These are phyloP conservation scores for Sinhomidia bicolor DNA, from an alignment of 2,888 invertebrate species.

Conservation along the genomic window DNA sequence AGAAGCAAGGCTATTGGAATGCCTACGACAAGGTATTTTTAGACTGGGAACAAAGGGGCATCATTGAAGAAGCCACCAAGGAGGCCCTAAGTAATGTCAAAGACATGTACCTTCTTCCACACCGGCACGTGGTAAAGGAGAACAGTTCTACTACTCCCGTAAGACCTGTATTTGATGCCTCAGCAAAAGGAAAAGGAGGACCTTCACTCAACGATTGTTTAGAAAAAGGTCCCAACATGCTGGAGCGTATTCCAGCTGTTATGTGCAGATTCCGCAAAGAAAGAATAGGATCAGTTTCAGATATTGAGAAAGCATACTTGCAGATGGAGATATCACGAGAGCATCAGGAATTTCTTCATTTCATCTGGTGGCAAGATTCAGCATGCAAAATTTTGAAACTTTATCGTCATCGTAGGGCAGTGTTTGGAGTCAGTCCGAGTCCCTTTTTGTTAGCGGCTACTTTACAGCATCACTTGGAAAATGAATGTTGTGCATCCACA, in stretches of 20 bases:
- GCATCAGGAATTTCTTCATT: constrained; percentile 80
- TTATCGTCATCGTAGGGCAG: constrained; percentile 13
- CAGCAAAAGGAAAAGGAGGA: constrained; percentile 57
- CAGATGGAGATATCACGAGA: constrained; percentile 78
- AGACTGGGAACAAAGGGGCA: neutral
- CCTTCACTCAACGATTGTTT: constrained; percentile 76
- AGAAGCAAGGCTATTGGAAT: neutral
- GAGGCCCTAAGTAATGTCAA: neutral
- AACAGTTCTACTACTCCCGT: constrained; percentile 67
- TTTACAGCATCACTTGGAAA: neutral
- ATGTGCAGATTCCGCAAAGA: constrained; percentile 63
- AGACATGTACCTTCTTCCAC: constrained; percentile 69
- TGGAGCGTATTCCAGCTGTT: constrained; percentile 69
- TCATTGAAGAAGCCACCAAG: neutral
- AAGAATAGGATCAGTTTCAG: constrained; percentile 75
- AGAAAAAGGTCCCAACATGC: constrained; percentile 71
- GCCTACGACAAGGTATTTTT: neutral
- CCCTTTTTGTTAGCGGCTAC: constrained; percentile 37
- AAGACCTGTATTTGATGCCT: constrained; percentile 78
- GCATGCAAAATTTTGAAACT: neutral
- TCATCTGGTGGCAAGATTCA: constrained; percentile 78
- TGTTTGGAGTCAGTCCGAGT: constrained; percentile 67
- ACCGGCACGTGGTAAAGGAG: constrained; percentile 72
- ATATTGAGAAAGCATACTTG: constrained; percentile 80
- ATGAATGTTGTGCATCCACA: neutral